Conservation (phyloP, 2,797 vertebrate genomes). For the Enteromius fasciolatus region DNA sequence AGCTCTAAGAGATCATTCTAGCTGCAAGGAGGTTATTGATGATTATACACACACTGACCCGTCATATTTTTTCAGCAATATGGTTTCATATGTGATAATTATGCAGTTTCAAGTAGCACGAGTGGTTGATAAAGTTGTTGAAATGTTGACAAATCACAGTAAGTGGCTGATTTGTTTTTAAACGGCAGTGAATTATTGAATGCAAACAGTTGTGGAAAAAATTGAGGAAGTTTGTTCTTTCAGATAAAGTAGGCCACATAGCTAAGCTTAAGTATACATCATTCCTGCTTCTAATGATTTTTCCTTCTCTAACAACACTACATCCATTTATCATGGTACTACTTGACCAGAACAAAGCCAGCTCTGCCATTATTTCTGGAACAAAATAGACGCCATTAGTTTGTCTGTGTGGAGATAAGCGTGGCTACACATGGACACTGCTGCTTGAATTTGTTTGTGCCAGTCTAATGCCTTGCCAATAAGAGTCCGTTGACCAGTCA, state of each 20-base stretch:
- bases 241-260: conserved; percentile 10
- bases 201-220: background rate
- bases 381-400: conserved; percentile 5
- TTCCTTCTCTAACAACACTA: conserved; percentile 14
- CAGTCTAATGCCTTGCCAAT: background rate
- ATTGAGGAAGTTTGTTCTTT: background rate
- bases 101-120: background rate
- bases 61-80: background rate
- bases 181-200: background rate
- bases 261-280: background rate
- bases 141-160: background rate
- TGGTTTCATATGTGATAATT: background rate
- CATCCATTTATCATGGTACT: conserved; percentile 15
- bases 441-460: background rate
- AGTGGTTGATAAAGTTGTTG: background rate
- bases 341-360: conserved; percentile 23
- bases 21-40: background rate
- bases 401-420: conserved; percentile 20
- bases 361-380: conserved; percentile 6
- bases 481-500: background rate
- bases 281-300: conserved; percentile 6
- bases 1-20: background rate
- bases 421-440: background rate
- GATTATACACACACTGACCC: background rate
- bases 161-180: background rate